These are phyloP conservation scores for Sialia sialis DNA, from an alignment of 2,113 vertebrate species.

Conservation along the genomic window DNA sequence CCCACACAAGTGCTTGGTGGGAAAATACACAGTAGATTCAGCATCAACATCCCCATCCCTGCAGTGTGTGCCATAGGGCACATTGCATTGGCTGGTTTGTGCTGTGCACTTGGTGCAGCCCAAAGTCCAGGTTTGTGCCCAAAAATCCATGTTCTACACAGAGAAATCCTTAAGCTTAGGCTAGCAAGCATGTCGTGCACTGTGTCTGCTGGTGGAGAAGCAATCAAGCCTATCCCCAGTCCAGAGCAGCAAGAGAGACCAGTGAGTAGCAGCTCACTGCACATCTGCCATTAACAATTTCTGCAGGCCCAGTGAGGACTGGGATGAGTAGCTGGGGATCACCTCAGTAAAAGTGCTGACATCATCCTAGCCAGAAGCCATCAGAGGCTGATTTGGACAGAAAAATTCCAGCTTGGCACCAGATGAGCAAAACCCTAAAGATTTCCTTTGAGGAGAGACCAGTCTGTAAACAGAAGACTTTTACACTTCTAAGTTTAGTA, in stretches of 20 bases:
- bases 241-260: rapidly evolving
- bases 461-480: not conserved
- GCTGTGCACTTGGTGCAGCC: not conserved
- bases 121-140: not conserved
- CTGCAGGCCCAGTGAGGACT: rapidly evolving
- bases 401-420: not conserved
- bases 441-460: not conserved
- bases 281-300: not conserved
- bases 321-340: not conserved
- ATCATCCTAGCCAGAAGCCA: not conserved
- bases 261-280: not conserved
- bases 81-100: rapidly evolving
- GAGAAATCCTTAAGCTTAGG: not conserved
- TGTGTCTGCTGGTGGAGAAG: not conserved
- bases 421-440: not conserved
- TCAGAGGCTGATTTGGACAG: not conserved
- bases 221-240: rapidly evolving
- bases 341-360: not conserved
- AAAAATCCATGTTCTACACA: rapidly evolving
- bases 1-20: not conserved
- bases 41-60: not conserved
- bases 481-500: not conserved
- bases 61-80: rapidly evolving
- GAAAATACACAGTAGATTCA: not conserved
- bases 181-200: not conserved